These are phyloP conservation scores for Drosophila melanica DNA, from an alignment of 1,140 invertebrate species.

Conservation along the genomic window DNA sequence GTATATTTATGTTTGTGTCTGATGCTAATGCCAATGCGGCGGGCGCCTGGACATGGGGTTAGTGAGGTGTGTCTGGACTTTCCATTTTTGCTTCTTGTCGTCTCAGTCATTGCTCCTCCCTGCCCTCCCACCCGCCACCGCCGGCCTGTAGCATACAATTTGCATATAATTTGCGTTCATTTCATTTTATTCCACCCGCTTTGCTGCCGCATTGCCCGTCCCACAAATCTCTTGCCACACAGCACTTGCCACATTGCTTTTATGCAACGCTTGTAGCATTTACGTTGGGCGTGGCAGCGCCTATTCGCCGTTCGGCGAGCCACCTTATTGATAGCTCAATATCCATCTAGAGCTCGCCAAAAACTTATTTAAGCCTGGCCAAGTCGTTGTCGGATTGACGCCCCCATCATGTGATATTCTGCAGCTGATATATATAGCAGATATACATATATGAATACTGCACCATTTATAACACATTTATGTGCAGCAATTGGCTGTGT, in stretches of 20 bases:
- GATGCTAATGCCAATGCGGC: conserved; percentile 50
- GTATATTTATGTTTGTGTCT: conserved; percentile 51
- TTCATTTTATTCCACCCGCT: conserved; percentile 47
- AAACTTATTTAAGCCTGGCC: conserved; percentile 26
- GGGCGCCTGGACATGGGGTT: conserved; percentile 24
- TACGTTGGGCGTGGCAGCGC: conserved; percentile 38
- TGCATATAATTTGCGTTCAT: conserved; percentile 80
- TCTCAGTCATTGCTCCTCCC: conserved; percentile 11
- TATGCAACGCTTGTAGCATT: conserved; percentile 45
- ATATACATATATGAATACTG: too few relatives aligned
- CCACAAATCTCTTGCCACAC: conserved; percentile 9
- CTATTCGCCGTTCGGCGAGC: conserved; percentile 3
- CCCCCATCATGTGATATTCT: conserved; percentile 13
- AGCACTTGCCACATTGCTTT: conserved; percentile 38
- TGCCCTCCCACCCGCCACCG: conserved; percentile 2
- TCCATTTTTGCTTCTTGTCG: conserved; percentile 73
- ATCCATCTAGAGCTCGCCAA: conserved; percentile 6
- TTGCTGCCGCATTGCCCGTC: not conserved
- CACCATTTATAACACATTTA: too few relatives aligned
- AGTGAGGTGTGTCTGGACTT: conserved; percentile 75
- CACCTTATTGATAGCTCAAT: conserved; percentile 45
- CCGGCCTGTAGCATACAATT: conserved; percentile 74
- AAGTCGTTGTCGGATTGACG: conserved; percentile 35
- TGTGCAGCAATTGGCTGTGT: too few relatives aligned
- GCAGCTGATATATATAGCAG: not conserved